Conservation (phyloP, 2,888 invertebrate species). For the Eupithecia exiguata region DNA sequence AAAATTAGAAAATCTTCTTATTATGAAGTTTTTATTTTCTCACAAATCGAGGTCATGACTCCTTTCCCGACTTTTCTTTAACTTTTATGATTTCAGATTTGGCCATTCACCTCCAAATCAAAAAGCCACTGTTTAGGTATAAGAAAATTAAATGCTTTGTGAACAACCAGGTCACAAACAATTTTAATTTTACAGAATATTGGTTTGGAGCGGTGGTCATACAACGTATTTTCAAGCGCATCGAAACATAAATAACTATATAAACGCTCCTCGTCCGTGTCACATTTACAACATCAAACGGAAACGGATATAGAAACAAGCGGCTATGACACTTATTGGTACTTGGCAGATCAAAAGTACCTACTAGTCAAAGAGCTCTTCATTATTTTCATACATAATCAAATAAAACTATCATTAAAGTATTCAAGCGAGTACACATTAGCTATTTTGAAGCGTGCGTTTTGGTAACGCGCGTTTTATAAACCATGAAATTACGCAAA, state of each 20-base stretch:
- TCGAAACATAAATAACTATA: constrained; percentile 9
- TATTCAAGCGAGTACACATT: background rate
- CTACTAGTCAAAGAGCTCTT: constrained; percentile 6
- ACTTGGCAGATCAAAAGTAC: constrained; percentile 23
- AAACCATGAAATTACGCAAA: background rate
- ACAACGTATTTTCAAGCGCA: background rate
- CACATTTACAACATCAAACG: constrained; percentile 27
- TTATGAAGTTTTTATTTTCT: no score
- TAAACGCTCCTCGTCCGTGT: constrained; percentile 20
- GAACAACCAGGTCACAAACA: no score
- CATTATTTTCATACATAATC: background rate
- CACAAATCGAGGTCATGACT: no score
- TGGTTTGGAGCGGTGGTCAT: background rate
- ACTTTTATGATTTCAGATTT: no score
- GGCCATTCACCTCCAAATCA: no score
- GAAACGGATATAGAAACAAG: constrained; percentile 18
- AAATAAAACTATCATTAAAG: background rate
- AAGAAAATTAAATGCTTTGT: no score
- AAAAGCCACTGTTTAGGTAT: no score
- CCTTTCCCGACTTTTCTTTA: no score
- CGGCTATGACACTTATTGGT: constrained; percentile 25
- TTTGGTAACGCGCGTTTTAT: background rate
- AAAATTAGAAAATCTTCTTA: no score
- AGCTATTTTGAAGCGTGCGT: background rate
- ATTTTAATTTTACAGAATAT: no score